Evolutionary conservation across 1,140 invertebrate species (phyloP), one percentile per base, ranked within the genome.

Genomic region (Heliconius eleuchia): DNA sequence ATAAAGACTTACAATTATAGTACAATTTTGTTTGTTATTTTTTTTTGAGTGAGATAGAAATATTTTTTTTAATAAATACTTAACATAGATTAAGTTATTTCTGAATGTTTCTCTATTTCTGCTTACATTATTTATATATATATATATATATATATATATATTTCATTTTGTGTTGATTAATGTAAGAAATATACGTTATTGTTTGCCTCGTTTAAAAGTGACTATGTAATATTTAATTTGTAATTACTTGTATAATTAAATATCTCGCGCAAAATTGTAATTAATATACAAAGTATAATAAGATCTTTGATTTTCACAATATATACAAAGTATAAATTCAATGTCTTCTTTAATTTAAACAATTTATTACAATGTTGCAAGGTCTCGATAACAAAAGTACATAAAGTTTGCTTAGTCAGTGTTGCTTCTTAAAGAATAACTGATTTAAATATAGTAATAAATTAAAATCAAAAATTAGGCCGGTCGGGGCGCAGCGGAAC

Each of bases 21-120:
- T 66, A 66, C 60, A 66, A 66, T 66, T 66, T 66, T 30, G 18
- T 66, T 66, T 66, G 60, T 66, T 4, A 30, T 66, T 30, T 16
- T 60, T 23, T 66, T 66, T 66, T 66, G 60, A 66, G 60, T 66
- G 60, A 66, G 60, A 66, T 66, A 66, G 60, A 27, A 66, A 16
- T 66, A 66, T 66, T 66, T 30, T 37, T 66, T 66, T 27, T 66
- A 66, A 30, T 30, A 30, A 66, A 27, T 27, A 30, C 13, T 30
- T 66, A 66, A 66, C 27, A 4, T 66, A 66, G 27, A 66, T 66
- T 66, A 66, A 66, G 11, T 9, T 66, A 27, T 66, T 27, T 23
- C 9, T 66, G 11, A 30, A 30, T 16, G 3, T 57, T 57, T 23
- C 8, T 23, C 19, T n/a, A 11, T 23, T 19, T 57, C n/a, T 57